A percentile compares a stretch with the other conserved stretches of the same genome.
phyloP scores from a whole-genome alignment of 2,113 vertebrate genomes.

The Amia ocellicauda region DNA sequence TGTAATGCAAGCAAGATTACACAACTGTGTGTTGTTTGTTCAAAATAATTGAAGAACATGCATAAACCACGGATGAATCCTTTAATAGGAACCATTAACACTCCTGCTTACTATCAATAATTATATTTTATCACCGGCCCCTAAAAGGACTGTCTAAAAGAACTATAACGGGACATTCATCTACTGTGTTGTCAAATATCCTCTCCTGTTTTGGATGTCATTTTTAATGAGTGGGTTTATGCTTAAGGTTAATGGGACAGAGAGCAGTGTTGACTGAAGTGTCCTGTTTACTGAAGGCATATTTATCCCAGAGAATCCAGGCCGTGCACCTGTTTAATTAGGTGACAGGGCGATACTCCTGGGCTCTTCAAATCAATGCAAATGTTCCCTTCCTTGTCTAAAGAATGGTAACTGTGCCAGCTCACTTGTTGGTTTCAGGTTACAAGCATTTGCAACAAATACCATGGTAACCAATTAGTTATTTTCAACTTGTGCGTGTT shows the following conservation, averaged over 20 bases:
- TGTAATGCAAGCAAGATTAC: too few relatives aligned
- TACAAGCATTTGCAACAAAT: constrained; percentile 24
- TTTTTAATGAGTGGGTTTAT: constrained; percentile 36
- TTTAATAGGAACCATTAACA: too few relatives aligned
- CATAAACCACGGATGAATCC: too few relatives aligned
- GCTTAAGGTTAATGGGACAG: constrained; percentile 61
- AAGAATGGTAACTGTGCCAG: constrained; percentile 46
- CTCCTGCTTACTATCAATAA: too few relatives aligned
- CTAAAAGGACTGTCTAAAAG: too few relatives aligned
- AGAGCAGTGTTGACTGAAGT: constrained; percentile 62
- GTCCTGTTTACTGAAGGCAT: constrained; percentile 64
- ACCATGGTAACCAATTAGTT: too few relatives aligned
- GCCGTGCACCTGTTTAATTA: constrained; percentile 55
- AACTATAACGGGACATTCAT: neutral
- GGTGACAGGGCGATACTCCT: constrained; percentile 61
- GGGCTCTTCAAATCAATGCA: constrained; percentile 56
- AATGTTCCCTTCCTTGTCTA: constrained; percentile 50
- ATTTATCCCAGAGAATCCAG: constrained; percentile 57
- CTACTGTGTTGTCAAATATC: constrained; percentile 1
- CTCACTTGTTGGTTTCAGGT: constrained; percentile 53
- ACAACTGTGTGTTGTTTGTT: too few relatives aligned
- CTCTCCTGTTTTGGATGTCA: constrained; percentile 9
- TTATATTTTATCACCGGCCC: too few relatives aligned
- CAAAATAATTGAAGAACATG: too few relatives aligned
- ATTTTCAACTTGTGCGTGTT: too few relatives aligned